These are phyloP conservation scores for Tiphia femorata DNA, from an alignment of 2,888 invertebrate genomes.

Conservation along the genomic window DNA sequence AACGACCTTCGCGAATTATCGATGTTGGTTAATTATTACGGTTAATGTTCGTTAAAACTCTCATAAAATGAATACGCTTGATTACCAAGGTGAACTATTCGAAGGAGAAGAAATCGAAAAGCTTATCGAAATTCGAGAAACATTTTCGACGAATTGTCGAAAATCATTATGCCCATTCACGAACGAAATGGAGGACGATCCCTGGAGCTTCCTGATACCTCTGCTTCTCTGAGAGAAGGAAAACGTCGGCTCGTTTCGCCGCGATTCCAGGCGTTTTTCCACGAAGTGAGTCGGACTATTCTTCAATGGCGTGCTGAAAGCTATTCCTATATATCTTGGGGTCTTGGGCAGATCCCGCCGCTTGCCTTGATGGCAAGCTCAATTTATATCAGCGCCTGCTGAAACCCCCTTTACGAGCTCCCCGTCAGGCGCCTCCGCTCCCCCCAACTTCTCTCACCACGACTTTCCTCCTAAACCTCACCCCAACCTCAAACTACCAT, in stretches of 20 bases:
- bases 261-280: constrained; percentile 43
- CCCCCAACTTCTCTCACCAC: constrained; percentile 26
- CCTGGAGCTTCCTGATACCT: too few species aligned
- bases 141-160: too few species aligned
- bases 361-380: constrained; percentile 67
- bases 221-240: constrained; percentile 35
- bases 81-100: too few species aligned
- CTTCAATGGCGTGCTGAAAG: constrained; percentile 59
- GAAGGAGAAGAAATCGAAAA: too few species aligned
- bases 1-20: too few species aligned
- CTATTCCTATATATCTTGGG: constrained; percentile 59
- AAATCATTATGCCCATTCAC: too few species aligned
- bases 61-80: too few species aligned
- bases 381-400: constrained; percentile 67
- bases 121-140: too few species aligned
- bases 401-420: constrained; percentile 67
- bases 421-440: constrained; percentile 33
- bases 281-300: constrained; percentile 50
- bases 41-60: too few species aligned
- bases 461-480: constrained; percentile 31
- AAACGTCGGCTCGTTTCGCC: constrained; percentile 43
- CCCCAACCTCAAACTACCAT: constrained; percentile 37
- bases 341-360: constrained; percentile 60
- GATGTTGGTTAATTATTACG: too few species aligned
- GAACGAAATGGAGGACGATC: too few species aligned